Evolutionary conservation across 2,113 vertebrate species (phyloP).

Genomic region (Oreochromis spilurus): DNA sequence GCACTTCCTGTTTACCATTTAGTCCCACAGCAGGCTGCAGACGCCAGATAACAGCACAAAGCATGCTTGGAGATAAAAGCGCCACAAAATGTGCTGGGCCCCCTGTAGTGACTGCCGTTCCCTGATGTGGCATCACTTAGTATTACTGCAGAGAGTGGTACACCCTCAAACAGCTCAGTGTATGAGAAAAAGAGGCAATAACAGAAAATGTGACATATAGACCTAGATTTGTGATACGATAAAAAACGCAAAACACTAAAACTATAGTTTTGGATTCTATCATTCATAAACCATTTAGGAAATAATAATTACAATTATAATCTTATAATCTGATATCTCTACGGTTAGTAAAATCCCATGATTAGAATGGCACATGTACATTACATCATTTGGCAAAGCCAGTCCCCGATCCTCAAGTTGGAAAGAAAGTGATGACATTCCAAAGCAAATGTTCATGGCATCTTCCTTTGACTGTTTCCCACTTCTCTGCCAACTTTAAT

Average conservation of each 20-base stretch:
- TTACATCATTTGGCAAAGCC: background rate
- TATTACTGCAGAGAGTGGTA: conserved; percentile 6
- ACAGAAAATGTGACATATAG: background rate
- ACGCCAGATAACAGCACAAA: conserved; percentile 63
- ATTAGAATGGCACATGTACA: background rate
- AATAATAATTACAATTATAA: background rate
- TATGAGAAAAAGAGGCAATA: background rate
- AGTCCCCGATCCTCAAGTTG: background rate
- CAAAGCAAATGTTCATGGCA: background rate
- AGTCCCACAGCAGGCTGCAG: conserved; percentile 60
- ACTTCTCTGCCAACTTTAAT: background rate
- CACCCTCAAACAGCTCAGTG: background rate
- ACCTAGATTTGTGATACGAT: background rate
- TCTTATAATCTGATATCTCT: background rate
- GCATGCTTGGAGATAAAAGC: conserved; percentile 66
- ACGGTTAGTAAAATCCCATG: background rate
- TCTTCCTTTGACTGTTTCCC: background rate
- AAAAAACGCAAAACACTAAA: background rate
- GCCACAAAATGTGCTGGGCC: conserved; percentile 26
- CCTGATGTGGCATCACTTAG: conserved; percentile 46
- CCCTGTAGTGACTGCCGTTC: conserved; percentile 1
- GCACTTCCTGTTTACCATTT: conserved; percentile 59
- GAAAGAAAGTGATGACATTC: background rate
- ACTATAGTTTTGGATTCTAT: background rate
- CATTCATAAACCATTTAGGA: background rate